Evolutionary conservation across 2,113 vertebrate species (phyloP).

Genomic region (Nesoenas mayeri): DNA sequence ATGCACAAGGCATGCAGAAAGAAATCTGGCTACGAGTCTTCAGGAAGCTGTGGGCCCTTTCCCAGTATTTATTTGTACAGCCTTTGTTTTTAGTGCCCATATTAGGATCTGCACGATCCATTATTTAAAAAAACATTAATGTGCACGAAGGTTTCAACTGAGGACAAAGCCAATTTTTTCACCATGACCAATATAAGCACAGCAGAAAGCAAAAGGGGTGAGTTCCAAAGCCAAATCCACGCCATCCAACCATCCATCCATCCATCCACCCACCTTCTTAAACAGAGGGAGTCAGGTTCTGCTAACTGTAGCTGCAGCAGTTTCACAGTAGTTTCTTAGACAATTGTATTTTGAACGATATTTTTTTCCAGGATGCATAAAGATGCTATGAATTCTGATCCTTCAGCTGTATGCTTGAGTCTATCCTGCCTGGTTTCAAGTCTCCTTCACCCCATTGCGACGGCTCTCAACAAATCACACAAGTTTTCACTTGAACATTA

Average conservation of each 20-base stretch:
- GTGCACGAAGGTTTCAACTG: conserved; percentile 14
- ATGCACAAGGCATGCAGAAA: conserved; percentile 63
- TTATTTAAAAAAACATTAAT: neutral
- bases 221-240: conserved; percentile 33
- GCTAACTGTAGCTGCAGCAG: conserved; percentile 70
- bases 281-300: conserved; percentile 39
- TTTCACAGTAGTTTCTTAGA: conserved; percentile 30
- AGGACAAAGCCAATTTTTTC: conserved; percentile 56
- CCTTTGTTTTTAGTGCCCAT: conserved; percentile 58
- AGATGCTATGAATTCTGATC: neutral
- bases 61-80: conserved; percentile 53
- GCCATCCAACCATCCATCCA: neutral
- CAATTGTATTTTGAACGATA: neutral
- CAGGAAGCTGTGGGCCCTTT: conserved; percentile 62
- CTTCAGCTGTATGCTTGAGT: neutral
- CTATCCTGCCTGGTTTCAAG: neutral
- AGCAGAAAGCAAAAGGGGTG: conserved; percentile 27
- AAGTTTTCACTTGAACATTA: neutral
- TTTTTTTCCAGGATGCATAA: neutral
- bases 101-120: conserved; percentile 16
- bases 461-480: neutral
- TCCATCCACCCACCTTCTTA: neutral
- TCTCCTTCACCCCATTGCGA: neutral
- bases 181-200: neutral
- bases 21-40: conserved; percentile 63